A percentile compares a stretch with the other conserved stretches of the same genome.
Evolutionary conservation across 1,140 invertebrate genomes (phyloP).

Genomic region (Drosophila kikkawai): DNA sequence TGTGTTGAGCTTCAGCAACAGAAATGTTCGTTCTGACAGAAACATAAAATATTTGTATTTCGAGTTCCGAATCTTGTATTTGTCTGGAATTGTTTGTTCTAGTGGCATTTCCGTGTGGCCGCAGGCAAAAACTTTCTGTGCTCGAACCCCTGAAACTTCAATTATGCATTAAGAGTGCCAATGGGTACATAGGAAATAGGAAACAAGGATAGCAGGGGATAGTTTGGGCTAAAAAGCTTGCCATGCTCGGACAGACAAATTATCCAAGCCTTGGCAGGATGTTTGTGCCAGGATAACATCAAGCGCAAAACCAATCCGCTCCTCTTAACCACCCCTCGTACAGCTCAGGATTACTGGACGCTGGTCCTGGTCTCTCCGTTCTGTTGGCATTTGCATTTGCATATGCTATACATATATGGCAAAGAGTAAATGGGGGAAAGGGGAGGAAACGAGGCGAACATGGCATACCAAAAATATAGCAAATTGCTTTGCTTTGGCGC

Average conservation of each 20-base stretch:
- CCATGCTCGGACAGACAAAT: slow-evolving; percentile 5
- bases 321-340: not conserved
- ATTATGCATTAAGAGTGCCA: slow-evolving; percentile 49
- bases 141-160: slow-evolving; percentile 30
- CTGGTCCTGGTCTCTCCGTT: not conserved
- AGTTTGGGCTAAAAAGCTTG: slow-evolving; percentile 11
- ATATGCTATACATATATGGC: not conserved
- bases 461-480: slow-evolving; percentile 10
- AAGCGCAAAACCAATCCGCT: slow-evolving; percentile 10
- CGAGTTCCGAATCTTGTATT: slow-evolving; percentile 9
- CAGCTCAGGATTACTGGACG: slow-evolving; percentile 4
- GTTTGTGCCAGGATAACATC: slow-evolving; percentile 14
- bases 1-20: not conserved
- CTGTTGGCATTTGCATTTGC: slow-evolving; percentile 4
- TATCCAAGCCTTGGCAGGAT: slow-evolving; percentile 11
- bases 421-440: not conserved
- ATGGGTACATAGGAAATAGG: not conserved
- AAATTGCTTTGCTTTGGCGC: slow-evolving; percentile 6
- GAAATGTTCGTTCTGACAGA: slow-evolving; percentile 5
- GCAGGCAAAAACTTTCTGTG: slow-evolving; percentile 21
- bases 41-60: slow-evolving; percentile 8
- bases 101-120: not conserved
- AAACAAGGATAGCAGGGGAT: not conserved
- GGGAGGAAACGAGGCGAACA: not conserved
- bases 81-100: slow-evolving; percentile 20